Base-by-base conservation (phyloP, 1,140 invertebrate species). In the Drosophila parvula region DNA sequence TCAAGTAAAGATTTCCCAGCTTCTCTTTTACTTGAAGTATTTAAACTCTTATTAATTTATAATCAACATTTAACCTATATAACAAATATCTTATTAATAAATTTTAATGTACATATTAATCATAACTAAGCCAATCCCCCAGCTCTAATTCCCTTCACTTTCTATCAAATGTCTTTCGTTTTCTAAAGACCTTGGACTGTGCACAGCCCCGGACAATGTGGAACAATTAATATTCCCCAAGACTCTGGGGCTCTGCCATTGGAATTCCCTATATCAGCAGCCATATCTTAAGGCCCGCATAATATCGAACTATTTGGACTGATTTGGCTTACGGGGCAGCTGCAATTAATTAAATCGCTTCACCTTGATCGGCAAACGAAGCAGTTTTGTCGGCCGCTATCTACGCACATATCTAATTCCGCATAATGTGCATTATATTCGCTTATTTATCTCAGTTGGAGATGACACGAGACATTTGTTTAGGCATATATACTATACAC, bases 361-460 rank as follows among this genome's bases (percentile, higher is more conserved):
- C 74, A 79, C 83, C 83, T 85, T 85, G 83, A 85, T 69, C 64
- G 41, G 55, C 57, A 81, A 81, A 81, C 63, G 74, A 78, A 77
- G 61, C 64, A 58, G 60, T 61, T 71, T 48, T 59, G 57, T 62
- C 18, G 48, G 34, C 32, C 45, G 62, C 74, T 88, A 85, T 85
- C 81, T 75, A 61, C 64, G 78, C 79, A 71, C 81, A 85, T 85
- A 85, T 86, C 82, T 85, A 79, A 82, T 82, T 65, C 60, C 22
- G 64, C 60, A 81, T 70, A 74, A 86, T 76, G 78, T 76, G 47
- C 75, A 61, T 71, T 70, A 74, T 76, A 76, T 78, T 71, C 69
- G 69, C 85, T 82, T 78, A 65, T 85, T 85, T 86, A 81, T 76
- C 71, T 61, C 28, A 22, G 28, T 47, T 28, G 41, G 27, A 58